Base-by-base conservation (phyloP, 2,888 invertebrate species). In the Platycheirus rosarum region DNA sequence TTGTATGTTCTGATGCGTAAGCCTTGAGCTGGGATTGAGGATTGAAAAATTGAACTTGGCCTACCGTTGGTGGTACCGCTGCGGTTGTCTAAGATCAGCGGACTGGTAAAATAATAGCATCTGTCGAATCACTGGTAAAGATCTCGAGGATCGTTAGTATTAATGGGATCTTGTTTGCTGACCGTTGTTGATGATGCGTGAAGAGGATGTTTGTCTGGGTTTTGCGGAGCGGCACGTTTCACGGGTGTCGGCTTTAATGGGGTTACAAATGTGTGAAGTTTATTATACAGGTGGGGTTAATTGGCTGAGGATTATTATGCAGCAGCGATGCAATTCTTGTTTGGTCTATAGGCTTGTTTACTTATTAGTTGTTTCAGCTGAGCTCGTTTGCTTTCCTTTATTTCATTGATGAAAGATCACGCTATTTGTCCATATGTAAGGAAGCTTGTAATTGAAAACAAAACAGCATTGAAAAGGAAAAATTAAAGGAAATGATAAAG, bases 31-130 rank as follows among this genome's bases (percentile, higher is more conserved):
- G 55, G n/a, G 62, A 46, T 40, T 46, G 51, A 57, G 46, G 16
- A 60, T 62, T 76, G 80, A 82, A 82, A 76, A 71, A 82, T 76
- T 70, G 76, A 76, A 82, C 80, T 82, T 82, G 80, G 76, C 76
- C 76, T 71, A 82, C 80, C 80, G 80, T 66, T 60, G 66, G 53
- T 26, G 29, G 62, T 51, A 73, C 55, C 44, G 62, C 60, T 60
- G 23, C 44, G 42, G 53, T 68, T 49, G 65, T 32, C 51, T 65
- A 2, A 60, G 42, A 42, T 40, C 35, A 23, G 63, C 48, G 55
- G 0, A 57, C 42, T 18, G 20, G 20, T 23, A 48, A 69, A 75
- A 37, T 74, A 74, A 63, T 63, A 68, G 68, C 57, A 62, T 20
- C 40, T 14, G 29, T 42, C 51, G 62, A 78, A 79, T 79, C 78